Conservation (phyloP, 1,140 invertebrate species). For the Hylaeus volcanicus region DNA sequence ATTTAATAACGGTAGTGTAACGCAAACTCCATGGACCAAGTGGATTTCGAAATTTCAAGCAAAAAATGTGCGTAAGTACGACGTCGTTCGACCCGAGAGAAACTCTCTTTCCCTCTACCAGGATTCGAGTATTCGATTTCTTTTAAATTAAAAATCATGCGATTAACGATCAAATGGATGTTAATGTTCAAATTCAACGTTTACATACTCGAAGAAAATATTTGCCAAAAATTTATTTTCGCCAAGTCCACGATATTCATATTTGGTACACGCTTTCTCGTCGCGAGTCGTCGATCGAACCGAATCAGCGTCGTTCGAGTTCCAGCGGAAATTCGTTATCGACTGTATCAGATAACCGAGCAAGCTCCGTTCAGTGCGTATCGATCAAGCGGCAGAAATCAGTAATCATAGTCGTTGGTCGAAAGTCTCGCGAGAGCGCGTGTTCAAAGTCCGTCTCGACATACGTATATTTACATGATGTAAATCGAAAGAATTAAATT, state of each 20-base stretch:
- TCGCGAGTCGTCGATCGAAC: not conserved
- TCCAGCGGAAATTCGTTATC: conserved; percentile 22
- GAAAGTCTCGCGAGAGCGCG: not conserved
- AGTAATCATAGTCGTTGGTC: not conserved
- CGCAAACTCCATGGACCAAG: too few species aligned
- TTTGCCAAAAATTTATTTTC: too few species aligned
- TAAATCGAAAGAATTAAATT: not conserved
- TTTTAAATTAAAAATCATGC: not conserved
- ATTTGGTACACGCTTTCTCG: not conserved
- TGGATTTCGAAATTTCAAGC: not conserved
- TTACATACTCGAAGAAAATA: not conserved
- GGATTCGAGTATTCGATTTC: not conserved
- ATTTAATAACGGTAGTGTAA: conserved; percentile 27
- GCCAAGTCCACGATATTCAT: not conserved
- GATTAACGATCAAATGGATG: too few species aligned
- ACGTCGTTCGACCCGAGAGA: not conserved
- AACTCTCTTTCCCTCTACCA: not conserved
- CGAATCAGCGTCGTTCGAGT: not conserved
- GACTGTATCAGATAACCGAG: conserved; percentile 31
- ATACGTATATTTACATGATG: not conserved
- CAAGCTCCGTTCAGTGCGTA: not conserved
- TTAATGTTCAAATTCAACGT: too few species aligned
- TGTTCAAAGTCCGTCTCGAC: not conserved
- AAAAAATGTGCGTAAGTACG: conserved; percentile 29
- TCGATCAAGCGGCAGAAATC: conserved; percentile 3